These are phyloP conservation scores for Chelon labrosus DNA, from an alignment of 2,797 vertebrate genomes.

Conservation along the genomic window DNA sequence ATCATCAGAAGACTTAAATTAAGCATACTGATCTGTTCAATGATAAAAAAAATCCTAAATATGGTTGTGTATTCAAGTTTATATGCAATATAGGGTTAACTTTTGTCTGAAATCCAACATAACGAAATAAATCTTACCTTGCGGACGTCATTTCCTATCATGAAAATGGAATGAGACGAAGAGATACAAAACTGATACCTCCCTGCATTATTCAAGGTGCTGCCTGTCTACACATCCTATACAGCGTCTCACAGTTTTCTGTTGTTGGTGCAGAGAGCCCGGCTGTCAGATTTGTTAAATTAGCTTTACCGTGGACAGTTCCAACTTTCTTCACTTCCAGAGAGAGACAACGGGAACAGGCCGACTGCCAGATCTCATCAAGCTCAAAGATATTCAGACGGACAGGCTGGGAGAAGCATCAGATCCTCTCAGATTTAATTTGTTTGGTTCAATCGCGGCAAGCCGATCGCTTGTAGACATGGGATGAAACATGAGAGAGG, in stretches of 20 bases:
- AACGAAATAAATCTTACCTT: too few relatives aligned
- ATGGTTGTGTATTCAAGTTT: too few relatives aligned
- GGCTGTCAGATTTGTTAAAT: constrained; percentile 68
- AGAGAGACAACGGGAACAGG: constrained; percentile 59
- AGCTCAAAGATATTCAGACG: constrained; percentile 60
- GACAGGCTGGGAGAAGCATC: constrained; percentile 65
- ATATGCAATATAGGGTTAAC: too few relatives aligned
- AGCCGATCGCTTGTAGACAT: constrained; percentile 59
- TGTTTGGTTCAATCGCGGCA: constrained; percentile 66
- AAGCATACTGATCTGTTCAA: too few relatives aligned
- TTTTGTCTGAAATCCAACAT: not conserved
- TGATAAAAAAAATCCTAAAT: too few relatives aligned
- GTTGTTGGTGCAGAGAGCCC: constrained; percentile 18
- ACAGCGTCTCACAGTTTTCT: constrained; percentile 22
- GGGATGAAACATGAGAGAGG: constrained; percentile 47
- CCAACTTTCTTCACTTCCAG: constrained; percentile 59
- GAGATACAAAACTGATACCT: not conserved
- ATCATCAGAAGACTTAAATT: too few relatives aligned
- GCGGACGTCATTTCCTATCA: too few relatives aligned
- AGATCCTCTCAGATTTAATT: constrained; percentile 71
- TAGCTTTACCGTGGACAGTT: constrained; percentile 57
- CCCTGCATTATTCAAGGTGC: constrained; percentile 8
- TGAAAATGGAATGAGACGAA: not conserved
- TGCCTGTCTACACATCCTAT: not conserved
- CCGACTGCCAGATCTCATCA: constrained; percentile 71